Percentiles rank a stretch among this genome's conserved stretches.
phyloP scores from a whole-genome alignment of 1,140 invertebrate species.

The Bombyx mandarina region DNA sequence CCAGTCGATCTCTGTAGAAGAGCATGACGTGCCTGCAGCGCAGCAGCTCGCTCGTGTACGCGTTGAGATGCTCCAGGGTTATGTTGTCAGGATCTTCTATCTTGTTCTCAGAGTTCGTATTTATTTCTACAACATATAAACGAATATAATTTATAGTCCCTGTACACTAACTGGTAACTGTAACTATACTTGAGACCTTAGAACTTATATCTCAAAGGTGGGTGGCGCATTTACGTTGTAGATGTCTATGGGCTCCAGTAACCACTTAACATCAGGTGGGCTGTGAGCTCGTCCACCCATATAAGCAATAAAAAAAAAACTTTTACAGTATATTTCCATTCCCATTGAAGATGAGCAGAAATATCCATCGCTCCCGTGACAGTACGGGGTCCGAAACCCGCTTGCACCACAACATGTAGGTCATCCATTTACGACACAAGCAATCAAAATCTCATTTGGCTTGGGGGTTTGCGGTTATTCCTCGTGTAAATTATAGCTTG shows the following conservation, averaged over 20 bases:
- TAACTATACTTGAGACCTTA: no score
- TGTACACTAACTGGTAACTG: no score
- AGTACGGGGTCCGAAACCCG: background rate
- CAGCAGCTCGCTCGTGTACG: conserved; percentile 60
- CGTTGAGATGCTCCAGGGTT: conserved; percentile 46
- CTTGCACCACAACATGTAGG: background rate
- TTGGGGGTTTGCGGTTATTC: no score
- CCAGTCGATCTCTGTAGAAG: conserved; percentile 61
- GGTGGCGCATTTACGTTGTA: no score
- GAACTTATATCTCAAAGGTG: no score
- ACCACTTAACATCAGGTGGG: no score
- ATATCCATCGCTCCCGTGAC: background rate
- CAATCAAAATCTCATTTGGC: no score
- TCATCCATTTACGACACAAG: background rate
- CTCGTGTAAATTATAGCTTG: no score
- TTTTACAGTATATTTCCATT: background rate
- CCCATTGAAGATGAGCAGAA: background rate
- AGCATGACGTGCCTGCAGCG: conserved; percentile 65
- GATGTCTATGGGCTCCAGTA: no score
- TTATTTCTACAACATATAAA: conserved; percentile 38
- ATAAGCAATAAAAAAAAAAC: no score
- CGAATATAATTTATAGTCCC: background rate
- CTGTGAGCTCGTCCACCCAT: no score
- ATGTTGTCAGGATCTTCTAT: conserved; percentile 35
- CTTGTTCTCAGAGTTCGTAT: conserved; percentile 36